These are phyloP conservation scores for Marmota flaviventris DNA, from an alignment of 2,113 vertebrate genomes.

Conservation along the genomic window DNA sequence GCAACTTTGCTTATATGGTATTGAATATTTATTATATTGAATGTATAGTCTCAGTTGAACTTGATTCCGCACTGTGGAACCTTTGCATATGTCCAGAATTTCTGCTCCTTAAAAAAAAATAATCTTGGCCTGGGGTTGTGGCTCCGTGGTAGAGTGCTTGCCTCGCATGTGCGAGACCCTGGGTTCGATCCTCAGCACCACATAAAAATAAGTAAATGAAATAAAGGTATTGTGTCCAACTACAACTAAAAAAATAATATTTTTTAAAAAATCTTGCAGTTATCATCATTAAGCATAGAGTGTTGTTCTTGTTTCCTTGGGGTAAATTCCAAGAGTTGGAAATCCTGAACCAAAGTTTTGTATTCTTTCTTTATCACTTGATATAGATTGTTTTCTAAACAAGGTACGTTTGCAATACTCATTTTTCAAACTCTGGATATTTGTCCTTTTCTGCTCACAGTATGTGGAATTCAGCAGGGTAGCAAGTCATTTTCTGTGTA, in stretches of 20 bases:
- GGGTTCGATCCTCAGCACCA: too few relatives aligned
- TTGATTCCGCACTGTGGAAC: background rate
- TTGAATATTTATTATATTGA: background rate
- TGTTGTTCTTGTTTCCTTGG: background rate
- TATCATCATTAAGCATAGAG: background rate
- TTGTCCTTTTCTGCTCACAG: background rate
- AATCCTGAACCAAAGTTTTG: background rate
- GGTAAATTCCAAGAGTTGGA: background rate
- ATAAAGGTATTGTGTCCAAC: too few relatives aligned
- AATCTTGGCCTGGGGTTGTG: too few relatives aligned
- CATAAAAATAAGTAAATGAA: too few relatives aligned
- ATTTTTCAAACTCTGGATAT: slow-evolving; percentile 14
- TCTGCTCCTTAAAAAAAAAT: background rate
- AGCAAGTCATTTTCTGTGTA: background rate
- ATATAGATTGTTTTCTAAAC: background rate
- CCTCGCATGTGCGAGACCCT: too few relatives aligned
- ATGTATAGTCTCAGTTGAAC: background rate
- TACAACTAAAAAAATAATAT: too few relatives aligned
- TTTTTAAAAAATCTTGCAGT: background rate
- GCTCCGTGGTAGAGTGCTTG: too few relatives aligned
- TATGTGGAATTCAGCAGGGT: background rate
- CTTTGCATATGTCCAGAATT: background rate
- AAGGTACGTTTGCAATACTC: background rate
- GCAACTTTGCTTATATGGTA: background rate
- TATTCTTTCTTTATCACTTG: background rate